Base-by-base conservation (phyloP, 2,797 vertebrate genomes). In the Cygnus olor region DNA sequence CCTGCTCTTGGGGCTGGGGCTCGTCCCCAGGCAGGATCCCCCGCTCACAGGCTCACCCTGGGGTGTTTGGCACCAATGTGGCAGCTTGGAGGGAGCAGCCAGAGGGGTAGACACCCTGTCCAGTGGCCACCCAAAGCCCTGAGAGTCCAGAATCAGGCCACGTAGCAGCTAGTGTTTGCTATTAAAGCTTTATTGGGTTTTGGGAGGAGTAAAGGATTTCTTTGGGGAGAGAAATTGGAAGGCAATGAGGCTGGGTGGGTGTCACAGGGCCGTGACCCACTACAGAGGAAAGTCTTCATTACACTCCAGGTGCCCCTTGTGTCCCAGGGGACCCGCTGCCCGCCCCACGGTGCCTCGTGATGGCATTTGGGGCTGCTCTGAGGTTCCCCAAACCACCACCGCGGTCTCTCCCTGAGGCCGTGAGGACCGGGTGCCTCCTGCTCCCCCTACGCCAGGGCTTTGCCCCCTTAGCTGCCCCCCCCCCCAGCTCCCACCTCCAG, bases 121-220 rank as follows among this genome's bases (percentile, higher is more conserved):
- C 1, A 3, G 51, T 3, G 42, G 40, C 47, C n/a, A 1, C 0
- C 19, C n/a, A 16, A 3, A 16, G 45, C 69, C 56, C 34, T 9
- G 49, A 51, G 68, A 73, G 34, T 28, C 13, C 44, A 32, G 4
- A 57, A 10, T 42, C 13, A 8, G 49, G 36, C 54, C 14, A 2
- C 1, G 45, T 14, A 60, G 54, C 47, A 54, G 53, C 61, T 58
- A 27, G 61, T 14, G 1, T 42, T 85, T 34, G 32, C 32, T 54
- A 2, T 22, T 45, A 45, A 42, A 25, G 5, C 63, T 82, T 81
- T 1, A 19, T 12, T 32, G 45, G 54, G 5, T 89, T 89, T 82
- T 24, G n/a, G 42, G 27, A 83, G 22, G 32, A 77, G 65, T 69
- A 66, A 91, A 74, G 25, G 11, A 9, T 49, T 78, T 81, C 32